These are phyloP conservation scores for Enteromius afrohamiltoni DNA, from an alignment of 2,797 vertebrate species.

Conservation along the genomic window DNA sequence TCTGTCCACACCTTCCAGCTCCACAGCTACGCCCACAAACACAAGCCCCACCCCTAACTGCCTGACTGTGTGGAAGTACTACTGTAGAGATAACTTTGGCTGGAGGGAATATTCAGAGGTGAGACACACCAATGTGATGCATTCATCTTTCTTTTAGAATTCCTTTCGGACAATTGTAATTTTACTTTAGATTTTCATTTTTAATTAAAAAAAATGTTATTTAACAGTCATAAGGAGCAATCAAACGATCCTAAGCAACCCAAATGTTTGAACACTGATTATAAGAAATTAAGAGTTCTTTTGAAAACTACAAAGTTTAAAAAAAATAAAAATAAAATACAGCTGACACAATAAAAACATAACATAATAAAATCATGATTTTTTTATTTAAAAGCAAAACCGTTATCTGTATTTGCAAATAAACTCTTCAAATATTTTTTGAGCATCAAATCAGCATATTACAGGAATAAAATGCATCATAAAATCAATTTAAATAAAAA, in stretches of 20 bases:
- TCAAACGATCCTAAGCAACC: not conserved
- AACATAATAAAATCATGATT: too few relatives aligned
- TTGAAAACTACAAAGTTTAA: too few relatives aligned
- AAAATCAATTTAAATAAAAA: not conserved
- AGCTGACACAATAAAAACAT: too few relatives aligned
- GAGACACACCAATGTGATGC: slow-evolving; percentile 52
- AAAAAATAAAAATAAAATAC: too few relatives aligned
- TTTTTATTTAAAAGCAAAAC: too few relatives aligned
- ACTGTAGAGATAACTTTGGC: slow-evolving; percentile 99
- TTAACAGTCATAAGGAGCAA: not conserved
- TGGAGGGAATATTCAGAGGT: slow-evolving; percentile 99
- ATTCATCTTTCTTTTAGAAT: slow-evolving; percentile 41
- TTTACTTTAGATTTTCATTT: not conserved
- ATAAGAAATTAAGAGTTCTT: not conserved
- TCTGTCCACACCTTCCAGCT: slow-evolving; percentile 85
- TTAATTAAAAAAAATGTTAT: not conserved
- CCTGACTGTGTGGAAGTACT: slow-evolving; percentile 96
- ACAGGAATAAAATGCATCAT: not conserved
- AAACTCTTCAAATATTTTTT: not conserved
- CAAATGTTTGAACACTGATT: not conserved
- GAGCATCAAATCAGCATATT: not conserved
- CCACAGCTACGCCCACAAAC: slow-evolving; percentile 62
- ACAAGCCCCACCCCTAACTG: slow-evolving; percentile 82
- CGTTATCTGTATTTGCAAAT: too few relatives aligned
- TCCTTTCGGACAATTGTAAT: not conserved